A percentile compares a stretch with the other conserved stretches of the same genome.
Evolutionary conservation across 2,797 vertebrate genomes (phyloP).

Genomic region (Cuculus canorus): DNA sequence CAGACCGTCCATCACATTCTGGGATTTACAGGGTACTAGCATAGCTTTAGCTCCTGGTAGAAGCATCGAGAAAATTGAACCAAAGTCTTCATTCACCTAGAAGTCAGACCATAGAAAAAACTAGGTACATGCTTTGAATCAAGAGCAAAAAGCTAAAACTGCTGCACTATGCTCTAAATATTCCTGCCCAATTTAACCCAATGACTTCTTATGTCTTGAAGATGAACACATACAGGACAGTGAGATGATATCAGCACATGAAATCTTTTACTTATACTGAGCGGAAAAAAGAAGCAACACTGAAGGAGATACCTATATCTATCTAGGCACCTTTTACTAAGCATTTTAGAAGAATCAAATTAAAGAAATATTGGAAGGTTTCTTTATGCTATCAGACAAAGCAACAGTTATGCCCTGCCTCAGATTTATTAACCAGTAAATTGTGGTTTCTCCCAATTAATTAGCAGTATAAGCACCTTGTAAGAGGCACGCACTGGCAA

Average conservation of each 20-base stretch:
- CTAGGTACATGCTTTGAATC: neutral
- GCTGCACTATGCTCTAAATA: accelerated
- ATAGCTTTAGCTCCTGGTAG: constrained; percentile 91
- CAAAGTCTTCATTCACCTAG: constrained; percentile 95
- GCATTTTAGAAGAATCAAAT: neutral
- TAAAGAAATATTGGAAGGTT: neutral
- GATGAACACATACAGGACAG: neutral
- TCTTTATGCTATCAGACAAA: neutral
- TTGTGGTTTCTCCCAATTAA: neutral
- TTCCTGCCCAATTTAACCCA: neutral
- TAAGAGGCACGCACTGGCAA: neutral
- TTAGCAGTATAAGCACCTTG: neutral
- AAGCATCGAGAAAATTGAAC: constrained; percentile 94
- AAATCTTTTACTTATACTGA: neutral
- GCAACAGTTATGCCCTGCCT: neutral
- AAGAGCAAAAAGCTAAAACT: neutral
- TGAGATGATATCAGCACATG: neutral
- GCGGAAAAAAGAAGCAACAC: neutral
- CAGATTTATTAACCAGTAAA: neutral
- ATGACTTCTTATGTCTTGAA: neutral
- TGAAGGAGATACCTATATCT: neutral
- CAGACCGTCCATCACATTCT: constrained; percentile 84
- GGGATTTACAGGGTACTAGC: constrained; percentile 82
- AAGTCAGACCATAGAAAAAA: constrained; percentile 11
- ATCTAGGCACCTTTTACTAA: neutral